These are phyloP conservation scores for Setipinna tenuifilis DNA, from an alignment of 2,797 vertebrate genomes.

Conservation along the genomic window DNA sequence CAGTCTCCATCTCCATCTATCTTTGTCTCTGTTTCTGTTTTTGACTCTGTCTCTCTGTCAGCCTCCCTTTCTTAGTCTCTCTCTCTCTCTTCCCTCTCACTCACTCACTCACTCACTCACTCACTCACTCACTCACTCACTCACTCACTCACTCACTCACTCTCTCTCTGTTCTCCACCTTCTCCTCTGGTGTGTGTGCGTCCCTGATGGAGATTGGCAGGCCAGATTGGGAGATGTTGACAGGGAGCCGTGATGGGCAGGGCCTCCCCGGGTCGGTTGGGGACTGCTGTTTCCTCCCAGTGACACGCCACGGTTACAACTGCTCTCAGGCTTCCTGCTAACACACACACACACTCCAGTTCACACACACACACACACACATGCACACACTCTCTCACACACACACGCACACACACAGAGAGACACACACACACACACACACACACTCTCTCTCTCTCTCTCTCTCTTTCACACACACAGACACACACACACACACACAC, in stretches of 20 bases:
- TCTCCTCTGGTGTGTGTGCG: neutral
- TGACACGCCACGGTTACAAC: conserved; percentile 53
- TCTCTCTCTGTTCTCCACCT: conserved; percentile 10
- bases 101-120: no score
- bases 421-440: no score
- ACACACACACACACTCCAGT: conserved; percentile 20
- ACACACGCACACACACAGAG: no score
- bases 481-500: no score
- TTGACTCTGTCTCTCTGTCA: no score
- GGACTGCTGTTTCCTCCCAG: conserved; percentile 34
- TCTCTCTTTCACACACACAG: no score
- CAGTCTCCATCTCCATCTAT: no score
- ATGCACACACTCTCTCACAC: no score
- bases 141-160: neutral
- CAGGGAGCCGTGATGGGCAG: conserved; percentile 26
- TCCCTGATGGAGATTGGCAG: conserved; percentile 44
- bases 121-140: neutral
- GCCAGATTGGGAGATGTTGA: conserved; percentile 39
- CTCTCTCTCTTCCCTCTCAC: neutral
- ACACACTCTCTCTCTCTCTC: no score
- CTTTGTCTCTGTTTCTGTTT: no score
- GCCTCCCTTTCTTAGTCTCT: no score
- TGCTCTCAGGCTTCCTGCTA: conserved; percentile 25
- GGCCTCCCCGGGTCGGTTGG: conserved; percentile 41
- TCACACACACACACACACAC: neutral